Evolutionary conservation across 2,888 invertebrate genomes (phyloP), one percentile per base, ranked within the genome.

Genomic region (Acrobasis repandana): DNA sequence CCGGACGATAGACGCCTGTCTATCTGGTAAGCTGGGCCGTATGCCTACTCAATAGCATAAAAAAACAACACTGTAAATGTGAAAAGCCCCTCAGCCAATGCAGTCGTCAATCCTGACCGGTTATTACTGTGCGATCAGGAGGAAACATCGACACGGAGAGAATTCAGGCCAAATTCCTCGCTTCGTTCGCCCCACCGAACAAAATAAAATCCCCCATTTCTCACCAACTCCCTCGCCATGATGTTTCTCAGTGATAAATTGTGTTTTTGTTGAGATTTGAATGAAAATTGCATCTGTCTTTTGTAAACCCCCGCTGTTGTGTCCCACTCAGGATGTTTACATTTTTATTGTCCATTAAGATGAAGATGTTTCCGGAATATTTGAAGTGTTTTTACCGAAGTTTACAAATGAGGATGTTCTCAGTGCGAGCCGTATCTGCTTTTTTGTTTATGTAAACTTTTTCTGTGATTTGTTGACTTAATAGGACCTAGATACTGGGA

Each of bases 81-180:
- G 57, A 57, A 48, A 18, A 16, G 57, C 15, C 48, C 57, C 10
- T 14, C 5, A 6, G 5, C 14, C 16, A 15, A 4, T 58, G 57
- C 49, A 36, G 34, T 10, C 56, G 20, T 8, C 36, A 56, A 20
- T 36, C 34, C 49, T 58, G 56, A 38, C 58, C 36, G 58, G 43
- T 59, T 43, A 59, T 59, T 59, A 20, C 52, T 18, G 33, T 52
- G 60, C 46, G 46, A 60, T 60, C 52, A 60, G 9, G 52, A 11
- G 60, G 60, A 52, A 60, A 60, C 60, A 60, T 60, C 47, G 60
- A 60, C 60, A 60, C 60, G 33, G 51, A 33, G 33, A 1, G 20
- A 34, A 60, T 60, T 34, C 36, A 46, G 60, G 60, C 34, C 52
- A 46, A 60, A 60, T 60, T 60, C 60, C 34, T 60, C 47, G 49